These are phyloP conservation scores for Muscidifurax raptorellus DNA, from an alignment of 1,140 invertebrate species.

Conservation along the genomic window DNA sequence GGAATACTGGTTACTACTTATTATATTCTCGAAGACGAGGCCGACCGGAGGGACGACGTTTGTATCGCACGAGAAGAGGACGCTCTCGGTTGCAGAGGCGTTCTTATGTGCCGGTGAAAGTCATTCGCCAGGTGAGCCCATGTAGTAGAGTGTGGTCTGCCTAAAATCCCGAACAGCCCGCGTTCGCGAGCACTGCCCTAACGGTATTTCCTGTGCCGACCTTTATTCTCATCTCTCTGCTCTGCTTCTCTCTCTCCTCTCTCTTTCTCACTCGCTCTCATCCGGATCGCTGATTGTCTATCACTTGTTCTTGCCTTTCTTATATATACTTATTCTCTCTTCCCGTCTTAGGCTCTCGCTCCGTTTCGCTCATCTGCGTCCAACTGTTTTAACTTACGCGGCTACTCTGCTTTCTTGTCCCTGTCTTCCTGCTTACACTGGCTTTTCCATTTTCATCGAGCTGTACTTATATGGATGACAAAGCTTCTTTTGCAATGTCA, in stretches of 20 bases:
- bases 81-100: neutral
- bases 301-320: slow-evolving; percentile 16
- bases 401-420: neutral
- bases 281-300: neutral
- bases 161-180: neutral
- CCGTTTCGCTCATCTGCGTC: neutral
- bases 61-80: neutral
- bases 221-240: neutral
- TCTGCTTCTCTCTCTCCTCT: neutral
- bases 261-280: neutral
- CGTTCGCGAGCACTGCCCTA: slow-evolving; percentile 6
- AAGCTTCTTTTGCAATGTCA: neutral
- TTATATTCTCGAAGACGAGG: neutral
- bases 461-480: neutral
- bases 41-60: neutral
- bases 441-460: neutral
- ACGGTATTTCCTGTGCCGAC: slow-evolving; percentile 24
- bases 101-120: slow-evolving; percentile 49
- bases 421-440: neutral
- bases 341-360: neutral
- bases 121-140: slow-evolving; percentile 29
- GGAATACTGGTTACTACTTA: neutral
- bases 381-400: neutral
- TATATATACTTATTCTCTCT: neutral
- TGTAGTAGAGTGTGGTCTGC: neutral